A percentile compares a stretch with the other conserved stretches of the same genome.
phyloP scores from a whole-genome alignment of 2,888 invertebrate genomes.

The Trissolcus japonicus region DNA sequence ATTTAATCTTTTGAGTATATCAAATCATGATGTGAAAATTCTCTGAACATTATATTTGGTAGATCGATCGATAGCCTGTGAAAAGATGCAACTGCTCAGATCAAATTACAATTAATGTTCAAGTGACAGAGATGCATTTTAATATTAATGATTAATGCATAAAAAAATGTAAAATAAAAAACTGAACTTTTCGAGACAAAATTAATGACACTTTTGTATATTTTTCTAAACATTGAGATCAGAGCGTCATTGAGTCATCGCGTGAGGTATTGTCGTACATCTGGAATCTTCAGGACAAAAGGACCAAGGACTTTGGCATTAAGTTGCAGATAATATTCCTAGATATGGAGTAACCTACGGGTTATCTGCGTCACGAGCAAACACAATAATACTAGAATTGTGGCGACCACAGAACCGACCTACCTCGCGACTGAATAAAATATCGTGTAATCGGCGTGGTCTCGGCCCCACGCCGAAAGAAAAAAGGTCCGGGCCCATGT shows the following conservation, averaged over 20 bases:
- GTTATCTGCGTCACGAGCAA: conserved; percentile 63
- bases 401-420: conserved; percentile 49
- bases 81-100: no score
- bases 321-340: conserved; percentile 65
- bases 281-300: conserved; percentile 59
- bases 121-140: no score
- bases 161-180: no score
- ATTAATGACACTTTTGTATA: neutral
- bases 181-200: no score
- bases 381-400: conserved; percentile 60
- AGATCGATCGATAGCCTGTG: no score
- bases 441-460: conserved; percentile 5
- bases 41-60: no score
- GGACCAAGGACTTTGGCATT: conserved; percentile 63
- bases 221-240: conserved; percentile 14
- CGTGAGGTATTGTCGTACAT: conserved; percentile 60
- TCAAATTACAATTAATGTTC: no score
- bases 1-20: no score
- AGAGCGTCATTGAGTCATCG: conserved; percentile 57
- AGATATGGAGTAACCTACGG: conserved; percentile 63
- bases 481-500: conserved; percentile 16
- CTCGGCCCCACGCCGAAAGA: conserved; percentile 12
- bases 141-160: no score
- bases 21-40: no score
- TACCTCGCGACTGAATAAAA: conserved; percentile 52